Conservation (phyloP, 2,888 invertebrate genomes). For the Chaetoderma sp. region DNA sequence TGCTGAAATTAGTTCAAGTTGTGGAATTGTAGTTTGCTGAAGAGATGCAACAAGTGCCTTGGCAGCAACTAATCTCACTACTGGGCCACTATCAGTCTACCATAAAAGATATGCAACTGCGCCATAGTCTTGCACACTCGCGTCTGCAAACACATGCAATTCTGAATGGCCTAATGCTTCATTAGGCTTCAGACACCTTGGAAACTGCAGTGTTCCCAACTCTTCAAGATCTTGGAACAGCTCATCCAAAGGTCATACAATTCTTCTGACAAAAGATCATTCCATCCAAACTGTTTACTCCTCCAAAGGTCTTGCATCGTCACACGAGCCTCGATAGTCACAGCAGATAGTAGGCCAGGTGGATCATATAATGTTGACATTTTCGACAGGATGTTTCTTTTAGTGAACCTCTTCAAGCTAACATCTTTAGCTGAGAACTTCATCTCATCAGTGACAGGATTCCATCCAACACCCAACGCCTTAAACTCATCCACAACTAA, state of each 20-base stretch:
- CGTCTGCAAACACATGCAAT: no score
- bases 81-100: no score
- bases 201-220: neutral
- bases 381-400: neutral
- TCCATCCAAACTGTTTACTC: neutral
- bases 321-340: neutral
- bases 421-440: neutral
- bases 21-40: no score
- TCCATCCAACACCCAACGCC: conserved; percentile 1
- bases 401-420: neutral
- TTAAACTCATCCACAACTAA: no score
- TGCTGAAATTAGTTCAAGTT: no score
- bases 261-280: neutral
- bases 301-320: conserved; percentile 1
- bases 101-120: no score
- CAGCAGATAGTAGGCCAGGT: neutral
- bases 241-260: neutral
- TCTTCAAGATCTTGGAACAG: neutral
- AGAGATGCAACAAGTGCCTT: no score
- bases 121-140: no score
- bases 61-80: no score
- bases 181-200: neutral
- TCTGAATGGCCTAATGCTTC: no score
- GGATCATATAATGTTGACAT: neutral
- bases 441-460: no score